A percentile compares a stretch with the other conserved stretches of the same genome.
Conservation (phyloP, 1,140 invertebrate genomes). For the Chlorops oryzae region DNA sequence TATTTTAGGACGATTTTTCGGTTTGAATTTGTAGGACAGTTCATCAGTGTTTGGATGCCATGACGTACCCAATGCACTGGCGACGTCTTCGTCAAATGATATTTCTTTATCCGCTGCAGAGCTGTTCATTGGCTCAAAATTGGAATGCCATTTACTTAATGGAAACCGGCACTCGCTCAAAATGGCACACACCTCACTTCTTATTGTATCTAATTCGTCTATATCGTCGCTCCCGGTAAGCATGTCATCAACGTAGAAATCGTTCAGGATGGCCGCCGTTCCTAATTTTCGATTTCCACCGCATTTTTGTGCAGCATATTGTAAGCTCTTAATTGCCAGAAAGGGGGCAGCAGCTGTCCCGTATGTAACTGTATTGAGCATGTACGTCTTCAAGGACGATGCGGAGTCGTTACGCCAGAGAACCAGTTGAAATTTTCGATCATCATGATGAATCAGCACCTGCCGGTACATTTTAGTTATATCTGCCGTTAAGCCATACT, state of each 20-base stretch:
- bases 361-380: conserved; percentile 13
- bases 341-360: conserved; percentile 8
- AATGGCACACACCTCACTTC: conserved; percentile 11
- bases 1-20: not conserved
- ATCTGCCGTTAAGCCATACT: conserved; percentile 37
- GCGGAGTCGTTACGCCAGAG: conserved; percentile 37
- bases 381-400: conserved; percentile 22
- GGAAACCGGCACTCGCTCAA: conserved; percentile 2
- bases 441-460: conserved; percentile 31
- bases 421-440: conserved; percentile 46
- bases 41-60: conserved; percentile 4
- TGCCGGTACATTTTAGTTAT: conserved; percentile 49
- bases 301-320: conserved; percentile 3
- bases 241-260: conserved; percentile 13
- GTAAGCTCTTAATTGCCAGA: conserved; percentile 5
- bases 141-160: conserved; percentile 9
- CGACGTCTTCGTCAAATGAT: not conserved
- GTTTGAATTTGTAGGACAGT: conserved; percentile 1
- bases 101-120: not conserved
- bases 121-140: not conserved
- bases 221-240: not conserved
- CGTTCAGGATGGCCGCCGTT: not conserved
- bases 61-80: conserved; percentile 8
- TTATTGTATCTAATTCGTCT: not conserved
- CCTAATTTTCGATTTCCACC: not conserved